Base-by-base conservation (phyloP, 2,113 vertebrate species). In the Xenopus laevis region DNA sequence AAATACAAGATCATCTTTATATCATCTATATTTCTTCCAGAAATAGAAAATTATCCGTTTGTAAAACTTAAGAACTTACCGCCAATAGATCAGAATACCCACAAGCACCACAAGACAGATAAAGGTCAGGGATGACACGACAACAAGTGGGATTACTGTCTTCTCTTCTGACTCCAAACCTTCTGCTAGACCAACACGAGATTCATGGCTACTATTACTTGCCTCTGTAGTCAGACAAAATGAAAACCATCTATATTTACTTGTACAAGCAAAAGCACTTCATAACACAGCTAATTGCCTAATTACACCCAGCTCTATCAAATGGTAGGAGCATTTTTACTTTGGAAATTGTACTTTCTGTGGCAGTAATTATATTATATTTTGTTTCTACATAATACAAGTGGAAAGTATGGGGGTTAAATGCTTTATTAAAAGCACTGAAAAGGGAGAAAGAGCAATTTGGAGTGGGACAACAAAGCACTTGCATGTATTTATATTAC, bases 181-280 rank as follows among this genome's bases (percentile, higher is more conserved):
- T 83, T 90, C 88, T 81, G 92, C 87, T 78, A 94, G 90, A 76
- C 94, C 95, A 11, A 98, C 93, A 83, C 93, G 91, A 40, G 95
- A 98, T 83, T 97, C 95, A 74, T 95, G 97, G 92, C 97, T 98
- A 93, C 94, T 99, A 95, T 96, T 96, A 89, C 93, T 95, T 87
- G 93, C 94, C 78, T 98, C 96, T 98, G 93, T 77, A 90, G 87
- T 90, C 83, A 77, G 83, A 87, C 86, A 89, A 87, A 87, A 90
- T 86, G 81, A 77, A 91, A 83, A 89, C 72, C 83, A 83, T 88
- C 81, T 82, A 81, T 69, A 85, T 87, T 89, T 55, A 55, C 53
- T 55, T 18, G 17, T 16, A 4, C 5, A n/a, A 55, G 53, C 53
- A 55, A 13, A 13, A 12, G 11, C 15, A 50, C 15, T 50, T 50